Conservation (phyloP, 2,888 invertebrate species). For the Nasonovia ribisnigri region DNA sequence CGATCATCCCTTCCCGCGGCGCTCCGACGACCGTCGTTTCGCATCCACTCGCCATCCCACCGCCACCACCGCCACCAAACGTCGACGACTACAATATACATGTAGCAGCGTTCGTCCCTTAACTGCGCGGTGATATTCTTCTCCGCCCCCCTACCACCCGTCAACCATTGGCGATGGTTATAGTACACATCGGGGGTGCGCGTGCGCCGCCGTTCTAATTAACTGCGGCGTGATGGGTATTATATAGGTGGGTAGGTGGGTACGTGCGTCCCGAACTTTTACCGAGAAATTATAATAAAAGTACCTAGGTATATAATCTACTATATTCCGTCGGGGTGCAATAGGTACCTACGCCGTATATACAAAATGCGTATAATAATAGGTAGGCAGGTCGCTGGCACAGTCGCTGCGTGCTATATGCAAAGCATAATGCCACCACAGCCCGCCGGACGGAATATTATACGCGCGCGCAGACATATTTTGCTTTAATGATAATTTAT, state of each 20-base stretch:
- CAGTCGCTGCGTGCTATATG: too few species aligned
- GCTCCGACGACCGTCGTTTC: background rate
- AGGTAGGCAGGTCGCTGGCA: background rate
- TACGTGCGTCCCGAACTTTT: slow-evolving; percentile 28
- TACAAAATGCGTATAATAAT: background rate
- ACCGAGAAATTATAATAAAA: slow-evolving; percentile 13
- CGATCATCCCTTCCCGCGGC: background rate
- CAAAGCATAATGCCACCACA: too few species aligned
- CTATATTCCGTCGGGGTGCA: background rate
- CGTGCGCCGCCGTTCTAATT: slow-evolving; percentile 17
- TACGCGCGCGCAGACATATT: background rate
- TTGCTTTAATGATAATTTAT: slow-evolving; percentile 31
- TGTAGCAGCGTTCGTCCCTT: background rate
- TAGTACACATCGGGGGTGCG: background rate
- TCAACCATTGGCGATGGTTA: background rate
- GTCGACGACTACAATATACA: background rate
- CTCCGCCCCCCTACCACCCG: background rate
- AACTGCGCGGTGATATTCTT: slow-evolving; percentile 7
- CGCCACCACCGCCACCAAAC: background rate
- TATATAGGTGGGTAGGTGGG: background rate
- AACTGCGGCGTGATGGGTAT: slow-evolving; percentile 29
- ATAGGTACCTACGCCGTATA: background rate
- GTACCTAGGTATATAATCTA: background rate
- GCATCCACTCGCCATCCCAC: background rate
- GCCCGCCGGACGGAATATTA: background rate